A percentile compares a stretch with the other conserved stretches of the same genome.
Evolutionary conservation across 2,888 invertebrate genomes (phyloP).

Genomic region (Seira sanloemensis): DNA sequence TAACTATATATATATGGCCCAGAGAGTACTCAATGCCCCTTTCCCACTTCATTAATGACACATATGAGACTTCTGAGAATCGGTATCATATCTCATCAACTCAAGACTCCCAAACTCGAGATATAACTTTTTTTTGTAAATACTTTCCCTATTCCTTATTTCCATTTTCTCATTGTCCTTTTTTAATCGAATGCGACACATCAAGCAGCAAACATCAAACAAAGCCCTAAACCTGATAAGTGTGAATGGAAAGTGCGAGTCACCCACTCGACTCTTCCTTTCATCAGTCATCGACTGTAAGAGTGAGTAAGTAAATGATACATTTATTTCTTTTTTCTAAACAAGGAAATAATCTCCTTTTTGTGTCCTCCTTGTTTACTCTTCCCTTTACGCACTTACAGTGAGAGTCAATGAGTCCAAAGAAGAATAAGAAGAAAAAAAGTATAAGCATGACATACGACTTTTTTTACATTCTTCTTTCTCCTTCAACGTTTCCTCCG

Average conservation of each 20-base stretch:
- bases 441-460: conserved; percentile 34
- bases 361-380: conserved; percentile 5
- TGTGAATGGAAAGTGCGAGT: conserved; percentile 36
- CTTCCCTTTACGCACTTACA: neutral
- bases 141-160: neutral
- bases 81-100: too few species aligned
- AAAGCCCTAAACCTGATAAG: neutral
- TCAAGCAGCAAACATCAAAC: neutral
- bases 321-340: neutral
- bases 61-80: too few species aligned
- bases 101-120: too few species aligned
- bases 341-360: conserved; percentile 16
- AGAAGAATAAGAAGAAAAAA: conserved; percentile 31
- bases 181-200: neutral
- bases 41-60: too few species aligned
- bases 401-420: conserved; percentile 26
- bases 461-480: too few species aligned
- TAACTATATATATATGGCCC: too few species aligned
- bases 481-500: neutral
- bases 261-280: conserved; percentile 26
- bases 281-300: too few species aligned
- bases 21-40: too few species aligned
- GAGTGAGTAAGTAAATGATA: too few species aligned
- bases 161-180: neutral
- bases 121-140: neutral